Evolutionary conservation across 2,888 invertebrate species (phyloP).

Genomic region (Euphydryas editha): DNA sequence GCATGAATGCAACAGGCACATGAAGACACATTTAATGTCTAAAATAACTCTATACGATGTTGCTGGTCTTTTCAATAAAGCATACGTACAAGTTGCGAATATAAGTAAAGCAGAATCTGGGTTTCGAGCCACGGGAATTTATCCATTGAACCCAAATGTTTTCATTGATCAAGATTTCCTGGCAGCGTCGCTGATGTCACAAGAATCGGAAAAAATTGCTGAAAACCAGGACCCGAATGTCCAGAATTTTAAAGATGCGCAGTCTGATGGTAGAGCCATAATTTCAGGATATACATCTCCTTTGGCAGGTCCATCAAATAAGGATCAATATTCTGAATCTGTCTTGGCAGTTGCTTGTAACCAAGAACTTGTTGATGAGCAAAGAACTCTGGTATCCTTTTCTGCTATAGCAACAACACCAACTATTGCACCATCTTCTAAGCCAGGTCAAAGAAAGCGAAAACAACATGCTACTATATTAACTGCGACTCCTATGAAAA

Average conservation of each 20-base stretch:
- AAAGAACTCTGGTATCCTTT: too few relatives aligned
- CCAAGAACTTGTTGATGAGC: too few relatives aligned
- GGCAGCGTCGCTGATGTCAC: conserved; percentile 8
- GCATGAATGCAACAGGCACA: conserved; percentile 24
- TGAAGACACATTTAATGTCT: conserved; percentile 43
- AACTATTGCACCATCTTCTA: too few relatives aligned
- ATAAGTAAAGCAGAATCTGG: conserved; percentile 39
- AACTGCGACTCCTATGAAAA: too few relatives aligned
- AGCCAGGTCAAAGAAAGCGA: too few relatives aligned
- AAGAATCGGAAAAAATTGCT: too few relatives aligned
- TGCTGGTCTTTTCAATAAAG: conserved; percentile 45
- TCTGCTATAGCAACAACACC: too few relatives aligned
- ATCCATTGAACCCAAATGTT: conserved; percentile 37
- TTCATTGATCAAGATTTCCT: conserved; percentile 40
- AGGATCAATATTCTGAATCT: conserved; percentile 11
- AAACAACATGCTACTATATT: too few relatives aligned
- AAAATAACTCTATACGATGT: conserved; percentile 46
- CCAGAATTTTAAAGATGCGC: too few relatives aligned
- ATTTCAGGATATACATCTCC: conserved; percentile 33
- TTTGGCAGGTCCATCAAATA: conserved; percentile 41
- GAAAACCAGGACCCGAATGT: too few relatives aligned
- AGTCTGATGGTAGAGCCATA: conserved; percentile 30
- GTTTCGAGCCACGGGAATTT: conserved; percentile 39
- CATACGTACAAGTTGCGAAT: conserved; percentile 42
- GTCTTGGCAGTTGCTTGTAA: conserved; percentile 38